Base-by-base conservation (phyloP, 2,797 vertebrate genomes). In the Phataginus tetradactyla region DNA sequence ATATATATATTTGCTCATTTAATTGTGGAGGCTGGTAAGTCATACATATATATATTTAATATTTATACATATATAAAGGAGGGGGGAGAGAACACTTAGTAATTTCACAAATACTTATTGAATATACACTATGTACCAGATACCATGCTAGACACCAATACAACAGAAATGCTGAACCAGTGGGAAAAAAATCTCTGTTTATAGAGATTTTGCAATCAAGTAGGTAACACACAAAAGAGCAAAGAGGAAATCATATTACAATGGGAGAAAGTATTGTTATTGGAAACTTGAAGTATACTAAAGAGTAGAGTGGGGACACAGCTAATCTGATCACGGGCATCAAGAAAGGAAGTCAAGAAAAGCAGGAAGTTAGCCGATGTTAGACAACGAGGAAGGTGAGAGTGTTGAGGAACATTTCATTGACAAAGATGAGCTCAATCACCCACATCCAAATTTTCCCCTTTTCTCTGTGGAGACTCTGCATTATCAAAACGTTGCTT, bases 371-470 rank as follows among this genome's bases (percentile, higher is more conserved):
- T 55, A 80, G 53, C 13, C 37, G 17, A 25, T 18, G 3, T 85
- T 59, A 55, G 29, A 49, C 34, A 66, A 14, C 89, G 42, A 81
- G 20, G 25, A 77, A 78, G 14, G 8, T 42, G 25, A 53, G 37
- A 6, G 15, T 20, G 29, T 27, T 39, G 29, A 29, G 27, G 27
- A 4, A 71, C 59, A 77, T 61, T 63, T 93, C 42, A 53, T 49
- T 72, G 42, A 51, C 45, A 88, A 66, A 77, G 55, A 89, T 57
- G 57, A 93, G 69, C 37, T 95, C 66, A 94, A 42, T 72, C 57
- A 81, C 59, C 61, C 37, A 96, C 95, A 53, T 45, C 34, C 34
- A 68, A 14, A 37, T 78, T 68, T n/a, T 85, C 57, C 59, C 17
- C 20, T 45, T 89, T 84, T 92, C 45, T 86, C 3, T 89, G 78